phyloP scores from a whole-genome alignment of 2,797 vertebrate species.

The Glossophaga mutica region DNA sequence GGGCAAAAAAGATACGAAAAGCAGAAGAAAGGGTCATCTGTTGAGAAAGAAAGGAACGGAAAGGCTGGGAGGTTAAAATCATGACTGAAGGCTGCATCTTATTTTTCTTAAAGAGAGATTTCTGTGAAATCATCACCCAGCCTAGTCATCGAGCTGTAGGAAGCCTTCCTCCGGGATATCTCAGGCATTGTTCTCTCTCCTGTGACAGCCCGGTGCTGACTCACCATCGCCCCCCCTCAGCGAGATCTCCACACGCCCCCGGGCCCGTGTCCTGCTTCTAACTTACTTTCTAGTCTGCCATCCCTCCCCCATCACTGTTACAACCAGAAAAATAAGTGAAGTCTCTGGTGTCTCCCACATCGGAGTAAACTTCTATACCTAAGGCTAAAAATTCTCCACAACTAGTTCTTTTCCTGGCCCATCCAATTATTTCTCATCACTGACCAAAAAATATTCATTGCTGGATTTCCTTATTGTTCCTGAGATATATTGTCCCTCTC shows the following conservation, averaged over 20 bases:
- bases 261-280: background rate
- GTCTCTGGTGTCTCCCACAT: background rate
- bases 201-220: background rate
- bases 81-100: background rate
- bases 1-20: background rate
- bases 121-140: background rate
- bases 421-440: background rate
- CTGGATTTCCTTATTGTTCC: background rate
- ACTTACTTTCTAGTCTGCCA: background rate
- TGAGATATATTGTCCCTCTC: background rate
- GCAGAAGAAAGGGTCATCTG: background rate
- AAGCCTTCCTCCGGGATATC: background rate
- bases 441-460: background rate
- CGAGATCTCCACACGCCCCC: background rate
- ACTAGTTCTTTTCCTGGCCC: background rate
- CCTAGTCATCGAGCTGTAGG: background rate
- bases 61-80: background rate
- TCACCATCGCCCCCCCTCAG: rapidly evolving
- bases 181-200: background rate
- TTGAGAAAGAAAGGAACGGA: background rate
- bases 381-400: background rate
- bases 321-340: background rate
- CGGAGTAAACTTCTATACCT: background rate
- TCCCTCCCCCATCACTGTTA: background rate
- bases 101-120: background rate